Percentiles rank a stretch among this genome's conserved stretches.
These are phyloP conservation scores for Himalopsyche anomala DNA, from an alignment of 2,888 invertebrate genomes.

Conservation along the genomic window DNA sequence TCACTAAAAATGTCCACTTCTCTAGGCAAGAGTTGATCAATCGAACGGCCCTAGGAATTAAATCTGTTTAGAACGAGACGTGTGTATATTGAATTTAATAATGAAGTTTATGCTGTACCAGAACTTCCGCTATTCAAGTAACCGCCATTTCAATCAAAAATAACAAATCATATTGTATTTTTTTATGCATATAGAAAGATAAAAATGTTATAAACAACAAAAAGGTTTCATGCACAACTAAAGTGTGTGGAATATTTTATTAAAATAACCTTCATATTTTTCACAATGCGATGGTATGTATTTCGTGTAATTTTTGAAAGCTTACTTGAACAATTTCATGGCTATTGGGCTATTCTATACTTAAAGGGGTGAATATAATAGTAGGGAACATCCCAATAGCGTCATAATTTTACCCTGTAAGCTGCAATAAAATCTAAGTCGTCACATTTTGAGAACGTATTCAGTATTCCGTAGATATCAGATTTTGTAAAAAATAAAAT, in stretches of 20 bases:
- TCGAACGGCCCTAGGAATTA: no score
- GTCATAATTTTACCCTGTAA: not conserved
- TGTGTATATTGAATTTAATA: no score
- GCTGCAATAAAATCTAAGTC: not conserved
- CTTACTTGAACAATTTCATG: not conserved
- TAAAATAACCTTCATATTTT: not conserved
- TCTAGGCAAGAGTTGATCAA: no score
- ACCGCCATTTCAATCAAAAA: no score
- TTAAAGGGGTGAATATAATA: not conserved
- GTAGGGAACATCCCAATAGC: not conserved
- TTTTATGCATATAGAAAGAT: not conserved
- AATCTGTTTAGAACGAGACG: no score
- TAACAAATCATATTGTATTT: no score
- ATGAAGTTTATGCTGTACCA: no score
- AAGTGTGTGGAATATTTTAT: not conserved
- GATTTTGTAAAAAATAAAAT: no score
- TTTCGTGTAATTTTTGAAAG: not conserved
- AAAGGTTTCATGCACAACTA: not conserved
- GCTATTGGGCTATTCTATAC: not conserved
- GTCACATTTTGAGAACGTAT: not conserved
- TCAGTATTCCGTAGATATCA: no score
- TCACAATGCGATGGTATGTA: not conserved
- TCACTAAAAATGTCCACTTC: no score
- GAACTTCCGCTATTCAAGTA: no score
- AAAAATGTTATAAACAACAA: not conserved